These are phyloP conservation scores for Himalopsyche japonica DNA, from an alignment of 2,888 invertebrate genomes.

Conservation along the genomic window DNA sequence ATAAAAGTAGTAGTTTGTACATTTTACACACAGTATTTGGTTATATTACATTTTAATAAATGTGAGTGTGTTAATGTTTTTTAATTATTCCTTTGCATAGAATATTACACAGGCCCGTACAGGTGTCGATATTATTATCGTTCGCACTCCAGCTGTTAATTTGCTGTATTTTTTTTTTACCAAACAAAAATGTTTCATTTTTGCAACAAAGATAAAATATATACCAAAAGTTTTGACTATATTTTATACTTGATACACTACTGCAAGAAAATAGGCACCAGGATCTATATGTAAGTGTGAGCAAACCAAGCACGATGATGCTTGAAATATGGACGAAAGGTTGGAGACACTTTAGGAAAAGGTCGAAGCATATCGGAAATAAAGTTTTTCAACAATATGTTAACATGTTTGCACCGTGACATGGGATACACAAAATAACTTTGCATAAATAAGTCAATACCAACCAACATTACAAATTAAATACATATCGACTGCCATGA, in stretches of 20 bases:
- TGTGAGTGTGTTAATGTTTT: no score
- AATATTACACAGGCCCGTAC: no score
- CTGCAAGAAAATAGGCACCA: neutral
- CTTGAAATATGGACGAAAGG: neutral
- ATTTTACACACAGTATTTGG: no score
- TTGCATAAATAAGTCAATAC: neutral
- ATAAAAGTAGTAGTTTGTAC: no score
- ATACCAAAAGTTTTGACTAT: no score
- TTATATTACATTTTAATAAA: no score
- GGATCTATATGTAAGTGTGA: neutral
- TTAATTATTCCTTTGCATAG: no score
- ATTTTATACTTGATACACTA: neutral
- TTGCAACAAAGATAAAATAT: no score
- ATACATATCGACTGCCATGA: neutral
- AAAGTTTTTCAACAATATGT: neutral
- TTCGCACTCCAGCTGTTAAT: no score
- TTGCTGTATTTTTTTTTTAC: no score
- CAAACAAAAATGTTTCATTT: no score
- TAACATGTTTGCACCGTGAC: neutral
- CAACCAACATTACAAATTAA: neutral
- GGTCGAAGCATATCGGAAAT: neutral
- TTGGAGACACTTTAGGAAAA: neutral
- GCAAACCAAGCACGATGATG: neutral
- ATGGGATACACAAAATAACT: neutral
- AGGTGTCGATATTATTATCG: no score